Evolutionary conservation across 2,888 invertebrate species (phyloP).

Genomic region (Norana najaformis): DNA sequence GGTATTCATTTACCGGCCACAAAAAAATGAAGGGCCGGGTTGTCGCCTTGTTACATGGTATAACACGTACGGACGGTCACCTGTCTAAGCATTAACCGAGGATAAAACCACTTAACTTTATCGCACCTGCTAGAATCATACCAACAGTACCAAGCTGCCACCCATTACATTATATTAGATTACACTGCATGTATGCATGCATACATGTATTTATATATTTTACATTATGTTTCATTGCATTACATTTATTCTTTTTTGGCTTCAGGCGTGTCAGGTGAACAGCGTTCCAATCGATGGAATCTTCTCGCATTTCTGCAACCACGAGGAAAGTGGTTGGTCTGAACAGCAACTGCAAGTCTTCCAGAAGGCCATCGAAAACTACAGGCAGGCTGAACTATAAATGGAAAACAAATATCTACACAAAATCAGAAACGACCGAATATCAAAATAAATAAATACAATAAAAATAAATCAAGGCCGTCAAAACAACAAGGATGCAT

Average conservation of each 20-base stretch:
- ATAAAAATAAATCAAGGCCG: not conserved
- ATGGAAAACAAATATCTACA: not conserved
- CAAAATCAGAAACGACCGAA: not conserved
- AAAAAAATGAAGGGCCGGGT: no score
- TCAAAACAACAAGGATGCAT: not conserved
- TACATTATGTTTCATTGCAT: not conserved
- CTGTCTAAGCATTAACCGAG: no score
- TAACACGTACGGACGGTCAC: no score
- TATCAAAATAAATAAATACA: not conserved
- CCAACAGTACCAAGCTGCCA: no score
- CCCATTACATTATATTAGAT: no score
- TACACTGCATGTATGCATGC: no score
- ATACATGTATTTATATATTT: not conserved
- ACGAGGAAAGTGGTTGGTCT: slow-evolving; percentile 35
- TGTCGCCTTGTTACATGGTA: no score
- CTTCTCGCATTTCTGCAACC: slow-evolving; percentile 38
- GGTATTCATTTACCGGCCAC: no score
- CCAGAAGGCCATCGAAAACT: not conserved
- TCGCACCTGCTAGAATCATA: no score
- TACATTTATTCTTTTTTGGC: not conserved
- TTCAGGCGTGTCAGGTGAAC: slow-evolving; percentile 35
- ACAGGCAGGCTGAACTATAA: not conserved
- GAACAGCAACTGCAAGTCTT: slow-evolving; percentile 35
- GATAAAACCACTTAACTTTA: no score
- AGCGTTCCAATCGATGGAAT: slow-evolving; percentile 39